Percentiles rank a stretch among this genome's conserved stretches.
Conservation (phyloP, 2,113 vertebrate genomes). For the Paedocypris sp. region DNA sequence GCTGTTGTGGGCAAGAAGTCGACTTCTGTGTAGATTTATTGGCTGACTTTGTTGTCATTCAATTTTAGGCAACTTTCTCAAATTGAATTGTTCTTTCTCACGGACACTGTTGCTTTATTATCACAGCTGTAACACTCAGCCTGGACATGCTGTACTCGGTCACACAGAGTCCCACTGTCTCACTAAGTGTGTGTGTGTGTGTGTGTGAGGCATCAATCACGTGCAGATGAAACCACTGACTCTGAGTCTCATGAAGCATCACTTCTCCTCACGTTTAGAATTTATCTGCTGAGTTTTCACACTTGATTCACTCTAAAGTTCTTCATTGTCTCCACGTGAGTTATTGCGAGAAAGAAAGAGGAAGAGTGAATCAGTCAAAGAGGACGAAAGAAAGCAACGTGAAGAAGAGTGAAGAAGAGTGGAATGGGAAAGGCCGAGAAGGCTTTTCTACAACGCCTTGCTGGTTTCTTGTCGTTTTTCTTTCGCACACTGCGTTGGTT, state of each 20-base stretch:
- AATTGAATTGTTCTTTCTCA: background rate
- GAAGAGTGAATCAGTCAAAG: no score
- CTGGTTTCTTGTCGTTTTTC: background rate
- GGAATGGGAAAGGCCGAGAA: no score
- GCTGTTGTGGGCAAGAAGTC: background rate
- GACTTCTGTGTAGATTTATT: no score
- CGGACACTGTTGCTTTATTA: constrained; percentile 1
- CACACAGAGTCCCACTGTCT: background rate
- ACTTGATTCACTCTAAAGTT: no score
- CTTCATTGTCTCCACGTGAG: no score
- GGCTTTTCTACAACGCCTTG: background rate
- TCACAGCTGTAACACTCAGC: constrained; percentile 23
- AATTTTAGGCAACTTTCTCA: background rate
- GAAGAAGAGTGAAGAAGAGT: no score
- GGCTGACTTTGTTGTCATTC: background rate
- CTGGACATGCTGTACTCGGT: constrained; percentile 13
- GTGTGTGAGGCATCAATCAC: constrained; percentile 2
- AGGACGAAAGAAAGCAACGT: no score
- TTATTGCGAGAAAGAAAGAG: no score
- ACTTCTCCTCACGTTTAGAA: background rate
- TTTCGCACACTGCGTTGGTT: background rate
- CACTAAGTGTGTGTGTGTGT: background rate
- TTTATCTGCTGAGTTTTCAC: no score
- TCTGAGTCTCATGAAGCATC: background rate
- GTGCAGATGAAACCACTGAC: constrained; percentile 5